Base-by-base conservation (phyloP, 2,888 invertebrate genomes). In the Harmothoe impar region DNA sequence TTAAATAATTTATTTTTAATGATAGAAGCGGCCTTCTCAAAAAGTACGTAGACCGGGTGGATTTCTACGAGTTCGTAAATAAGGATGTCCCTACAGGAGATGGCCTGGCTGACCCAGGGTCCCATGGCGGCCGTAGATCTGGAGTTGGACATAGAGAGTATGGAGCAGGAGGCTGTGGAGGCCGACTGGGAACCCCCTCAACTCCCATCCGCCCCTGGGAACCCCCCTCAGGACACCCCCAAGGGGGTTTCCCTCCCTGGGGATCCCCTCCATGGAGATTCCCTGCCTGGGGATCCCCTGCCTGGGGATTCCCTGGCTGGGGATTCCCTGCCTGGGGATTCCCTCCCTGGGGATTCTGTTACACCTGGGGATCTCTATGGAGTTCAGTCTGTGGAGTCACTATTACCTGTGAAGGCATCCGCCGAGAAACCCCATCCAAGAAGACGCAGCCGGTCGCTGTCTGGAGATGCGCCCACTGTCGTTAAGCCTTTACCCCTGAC, bases 71-170 rank as follows among this genome's bases (percentile, higher is more conserved):
- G 54, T 52, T 52, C 17, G 54, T 52, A 10, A 20, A 68, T 7
- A 12, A 85, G 7, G 5, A 86, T 86, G 86, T 86, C 86, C 3
- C 86, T 86, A n/a, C 52, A 86, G 86, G 86, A 86, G 31, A 86
- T 86, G 86, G 86, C 86, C 12, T 86, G 86, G 86, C 56, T 86
- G 86, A 86, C 86, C 25, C 86, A 86, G 86, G 86, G 86, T 1
- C 86, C 86, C 25, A 86, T 86, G 86, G 86, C 86, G 25, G 86
- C 86, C 23, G 86, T 86, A 12, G 86, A 86, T 25, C 86, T 86
- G 29, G 86, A 86, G 31, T 29, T 86, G 52, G 86, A 86, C 31
- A 25, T 86, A 23, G 86, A 86, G 29, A 86, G 86, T 25, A 86
- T 86, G 86, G 86, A 86, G 86, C 86, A 86, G 56, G 86, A 86